Percentiles rank a stretch among this genome's conserved stretches.
Conservation (phyloP, 2,888 invertebrate genomes). For the Encarsia formosa region DNA sequence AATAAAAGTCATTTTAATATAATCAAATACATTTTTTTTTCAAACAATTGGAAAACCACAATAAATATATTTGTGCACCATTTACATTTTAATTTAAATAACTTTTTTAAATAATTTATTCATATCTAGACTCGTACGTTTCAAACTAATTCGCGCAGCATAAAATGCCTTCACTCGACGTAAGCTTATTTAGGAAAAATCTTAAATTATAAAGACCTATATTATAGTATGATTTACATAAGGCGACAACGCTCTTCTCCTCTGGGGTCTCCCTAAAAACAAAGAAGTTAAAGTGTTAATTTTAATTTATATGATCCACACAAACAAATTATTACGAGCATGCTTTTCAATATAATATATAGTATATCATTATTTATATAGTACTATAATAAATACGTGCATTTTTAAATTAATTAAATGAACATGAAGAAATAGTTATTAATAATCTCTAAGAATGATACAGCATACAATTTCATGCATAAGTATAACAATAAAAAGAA, state of each 20-base stretch:
- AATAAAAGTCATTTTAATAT: conserved; percentile 10
- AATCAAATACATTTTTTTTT: not conserved
- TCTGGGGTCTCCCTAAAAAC: conserved; percentile 50
- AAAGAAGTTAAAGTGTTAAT: conserved; percentile 6
- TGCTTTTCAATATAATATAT: no score
- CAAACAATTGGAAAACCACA: not conserved
- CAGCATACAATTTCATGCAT: not conserved
- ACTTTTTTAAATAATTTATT: not conserved
- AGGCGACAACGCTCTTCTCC: conserved; percentile 59
- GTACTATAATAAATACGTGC: not conserved
- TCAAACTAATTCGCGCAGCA: conserved; percentile 24
- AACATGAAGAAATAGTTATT: not conserved
- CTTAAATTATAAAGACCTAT: conserved; percentile 8
- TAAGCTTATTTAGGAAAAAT: conserved; percentile 23
- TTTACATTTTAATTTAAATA: conserved; percentile 1
- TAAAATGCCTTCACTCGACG: conserved; percentile 25
- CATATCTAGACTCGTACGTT: conserved; percentile 6
- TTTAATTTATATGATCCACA: no score
- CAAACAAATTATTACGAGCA: no score
- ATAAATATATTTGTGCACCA: not conserved
- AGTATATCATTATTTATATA: no score
- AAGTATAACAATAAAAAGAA: no score
- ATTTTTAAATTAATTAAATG: no score
- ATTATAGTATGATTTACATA: conserved; percentile 51
- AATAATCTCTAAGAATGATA: not conserved